Evolutionary conservation across 2,113 vertebrate species (phyloP), one percentile per base, ranked within the genome.

Genomic region (Recurvirostra avosetta): DNA sequence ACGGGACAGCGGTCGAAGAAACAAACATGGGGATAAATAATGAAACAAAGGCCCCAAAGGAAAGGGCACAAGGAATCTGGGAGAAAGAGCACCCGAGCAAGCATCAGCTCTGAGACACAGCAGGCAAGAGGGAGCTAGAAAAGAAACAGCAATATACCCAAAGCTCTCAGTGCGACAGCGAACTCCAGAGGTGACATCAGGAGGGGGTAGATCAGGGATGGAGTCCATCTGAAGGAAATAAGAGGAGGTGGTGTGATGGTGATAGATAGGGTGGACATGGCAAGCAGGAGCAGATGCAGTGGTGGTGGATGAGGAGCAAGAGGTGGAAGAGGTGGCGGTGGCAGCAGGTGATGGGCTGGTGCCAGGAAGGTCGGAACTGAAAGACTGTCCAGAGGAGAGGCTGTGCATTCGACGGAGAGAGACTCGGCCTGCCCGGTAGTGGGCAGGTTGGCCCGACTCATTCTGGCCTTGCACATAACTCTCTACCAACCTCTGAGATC

Each of bases 401-500:
- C 99, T 99, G 98, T 97, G 98, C 77, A 98, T 98, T 97, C 98
- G 98, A 81, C 98, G 98, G 95, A 99, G 95, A 78, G 98, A 92
- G 26, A 97, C 96, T 97, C 98, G 98, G 96, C 98, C 98, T 61
- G 98, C 90, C 96, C 98, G 98, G 95, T 97, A 78, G 21, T 95
- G 98, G 93, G 97, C 97, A 27, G 90, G 82, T 74, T 94, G 90
- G 75, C 97, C 98, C 86, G 98, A 94, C 66, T 98, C 99, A 77
- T 97, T 98, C 90, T 98, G 98, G 96, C 98, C 98, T 6, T 85
- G 80, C 94, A 96, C 95, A 58, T 97, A 98, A 91, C 98, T 97
- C 98, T 99, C 99, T 99, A 99, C 99, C 99, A 99, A 99, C 99
- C 99, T 99, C 99, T 99, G 99, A 72, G 99, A 99, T 98, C 99